These are phyloP conservation scores for Cassiopea andromeda DNA, from an alignment of 30 jellyfish, hydroid and myxozoan species.

Conservation along the genomic window DNA sequence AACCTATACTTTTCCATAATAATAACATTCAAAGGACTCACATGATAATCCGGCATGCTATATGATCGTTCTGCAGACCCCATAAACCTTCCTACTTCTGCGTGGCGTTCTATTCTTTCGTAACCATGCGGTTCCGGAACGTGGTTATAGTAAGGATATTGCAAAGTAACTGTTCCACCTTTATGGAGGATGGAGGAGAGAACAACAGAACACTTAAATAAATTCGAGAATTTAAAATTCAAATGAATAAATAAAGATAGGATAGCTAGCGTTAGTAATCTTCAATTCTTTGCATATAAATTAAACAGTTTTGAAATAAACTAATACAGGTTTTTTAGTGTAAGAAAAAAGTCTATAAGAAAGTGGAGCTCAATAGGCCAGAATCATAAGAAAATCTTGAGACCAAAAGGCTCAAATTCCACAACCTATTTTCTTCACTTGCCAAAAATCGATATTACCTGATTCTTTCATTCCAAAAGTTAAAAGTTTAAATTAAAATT, in stretches of 20 bases:
- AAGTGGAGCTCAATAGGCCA: background rate
- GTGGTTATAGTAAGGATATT: conserved; percentile 74
- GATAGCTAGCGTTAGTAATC: too few relatives aligned
- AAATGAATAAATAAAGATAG: too few relatives aligned
- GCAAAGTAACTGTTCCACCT: conserved; percentile 90
- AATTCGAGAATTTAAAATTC: too few relatives aligned
- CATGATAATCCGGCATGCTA: conserved; percentile 80
- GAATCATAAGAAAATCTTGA: background rate
- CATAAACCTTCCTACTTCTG: conserved; percentile 75
- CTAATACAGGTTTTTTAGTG: background rate
- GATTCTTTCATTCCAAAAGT: background rate
- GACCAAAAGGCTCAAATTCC: background rate
- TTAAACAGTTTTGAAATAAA: too few relatives aligned
- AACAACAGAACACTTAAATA: background rate
- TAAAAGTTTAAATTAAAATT: too few relatives aligned
- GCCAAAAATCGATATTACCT: background rate
- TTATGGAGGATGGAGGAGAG: background rate
- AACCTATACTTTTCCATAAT: too few relatives aligned
- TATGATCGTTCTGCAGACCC: background rate
- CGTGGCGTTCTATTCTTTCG: conserved; percentile 85
- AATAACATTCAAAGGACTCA: conserved; percentile 3
- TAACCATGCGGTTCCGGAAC: conserved; percentile 84
- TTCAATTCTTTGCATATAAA: too few relatives aligned
- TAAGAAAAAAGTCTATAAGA: background rate
- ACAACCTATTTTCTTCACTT: background rate